Conservation (phyloP, 1,140 invertebrate genomes). For the Zaprionus africanus region DNA sequence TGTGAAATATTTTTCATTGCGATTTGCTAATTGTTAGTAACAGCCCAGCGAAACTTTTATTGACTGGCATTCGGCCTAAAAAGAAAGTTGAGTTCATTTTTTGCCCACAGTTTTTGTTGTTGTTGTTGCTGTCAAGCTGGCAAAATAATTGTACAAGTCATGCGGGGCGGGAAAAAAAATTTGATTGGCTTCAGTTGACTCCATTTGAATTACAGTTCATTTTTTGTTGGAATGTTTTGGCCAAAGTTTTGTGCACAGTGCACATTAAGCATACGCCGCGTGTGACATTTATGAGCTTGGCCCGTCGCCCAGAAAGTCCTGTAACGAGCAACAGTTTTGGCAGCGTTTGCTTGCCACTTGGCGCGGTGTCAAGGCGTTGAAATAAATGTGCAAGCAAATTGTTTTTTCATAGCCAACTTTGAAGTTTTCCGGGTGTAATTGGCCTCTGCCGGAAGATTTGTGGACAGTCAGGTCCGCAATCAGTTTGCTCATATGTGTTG, state of each 20-base stretch:
- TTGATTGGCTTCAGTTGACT: constrained; percentile 2
- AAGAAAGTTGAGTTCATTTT: constrained; percentile 24
- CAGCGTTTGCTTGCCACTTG: constrained; percentile 42
- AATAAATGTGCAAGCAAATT: constrained; percentile 49
- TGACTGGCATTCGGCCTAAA: constrained; percentile 13
- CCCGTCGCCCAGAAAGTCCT: constrained; percentile 14
- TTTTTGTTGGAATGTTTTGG: constrained; percentile 38
- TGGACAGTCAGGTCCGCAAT: not conserved
- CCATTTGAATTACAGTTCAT: constrained; percentile 41
- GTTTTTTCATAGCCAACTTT: constrained; percentile 54
- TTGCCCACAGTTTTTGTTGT: not conserved
- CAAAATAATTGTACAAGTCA: constrained; percentile 33
- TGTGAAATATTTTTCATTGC: constrained; percentile 51
- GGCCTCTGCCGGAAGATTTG: constrained; percentile 44
- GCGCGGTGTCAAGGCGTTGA: constrained; percentile 39
- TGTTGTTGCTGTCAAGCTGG: constrained; percentile 20
- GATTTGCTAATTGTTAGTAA: constrained; percentile 60
- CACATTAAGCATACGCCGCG: constrained; percentile 43
- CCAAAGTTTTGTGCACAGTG: constrained; percentile 10
- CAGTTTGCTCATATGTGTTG: not conserved
- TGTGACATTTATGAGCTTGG: constrained; percentile 60
- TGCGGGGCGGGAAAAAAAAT: not conserved
- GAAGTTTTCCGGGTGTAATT: constrained; percentile 28
- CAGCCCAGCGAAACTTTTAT: constrained; percentile 25
- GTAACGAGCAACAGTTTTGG: constrained; percentile 42